Base-by-base conservation (phyloP, 2,113 vertebrate genomes). In the Hemicordylus capensis region DNA sequence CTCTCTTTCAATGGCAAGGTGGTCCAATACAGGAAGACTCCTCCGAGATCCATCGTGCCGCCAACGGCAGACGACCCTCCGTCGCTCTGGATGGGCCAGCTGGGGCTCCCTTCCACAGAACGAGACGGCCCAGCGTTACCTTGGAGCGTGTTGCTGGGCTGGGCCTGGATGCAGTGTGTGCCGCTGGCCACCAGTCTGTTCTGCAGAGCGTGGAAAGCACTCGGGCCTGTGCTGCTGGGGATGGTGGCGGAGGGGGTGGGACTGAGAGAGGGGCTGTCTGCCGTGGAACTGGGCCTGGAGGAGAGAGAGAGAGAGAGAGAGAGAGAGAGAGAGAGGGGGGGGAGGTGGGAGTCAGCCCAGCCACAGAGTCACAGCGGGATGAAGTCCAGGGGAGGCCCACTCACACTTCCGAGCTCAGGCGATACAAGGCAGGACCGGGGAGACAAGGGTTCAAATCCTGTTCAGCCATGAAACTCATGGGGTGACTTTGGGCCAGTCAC, bases 141-240 rank as follows among this genome's bases (percentile, higher is more conserved):
- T 98, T 97, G 97, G 90, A 97, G 96, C 86, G 95, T 88, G 59
- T 92, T 87, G 83, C 95, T 93, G 1, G 96, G 91, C 93, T 97
- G 97, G 67, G 93, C 91, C 54, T 97, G 97, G 92, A 95, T 77
- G 63, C 96, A 91, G 83, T 96, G 95, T 91, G 93, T 37, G 64
- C 96, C 90, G 85, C 94, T 92, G 87, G 97, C 95, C 87, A 96
- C 95, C 91, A 97, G 93, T 56, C 97, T 96, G 92, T 96, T 97
- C 95, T 98, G 98, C 91, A 98, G 95, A 48, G 97, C 95, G 31
- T 96, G 98, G 96, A 99, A 97, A 22, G 97, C 95, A 75, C 95
- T 96, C 87, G 97, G 97, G 1, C 95, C 88, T 0, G 87, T 88
- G 84, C 92, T 95, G 91, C 93, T 88, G 44, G 96, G 91, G 61